These are phyloP conservation scores for Microplitis mediator DNA, from an alignment of 1,140 invertebrate species.

Conservation along the genomic window DNA sequence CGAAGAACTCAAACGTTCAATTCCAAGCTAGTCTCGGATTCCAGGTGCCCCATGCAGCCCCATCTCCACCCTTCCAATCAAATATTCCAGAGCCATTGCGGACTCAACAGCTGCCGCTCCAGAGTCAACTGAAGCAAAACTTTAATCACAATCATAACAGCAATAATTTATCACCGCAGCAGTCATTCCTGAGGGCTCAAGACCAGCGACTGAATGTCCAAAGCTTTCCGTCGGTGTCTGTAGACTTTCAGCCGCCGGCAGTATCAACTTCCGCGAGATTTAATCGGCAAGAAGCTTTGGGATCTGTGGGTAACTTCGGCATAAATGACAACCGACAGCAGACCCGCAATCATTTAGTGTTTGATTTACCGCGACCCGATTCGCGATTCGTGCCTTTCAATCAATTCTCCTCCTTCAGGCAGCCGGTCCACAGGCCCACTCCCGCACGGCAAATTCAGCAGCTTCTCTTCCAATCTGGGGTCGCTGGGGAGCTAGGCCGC, in stretches of 20 bases:
- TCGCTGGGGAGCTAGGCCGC: constrained; percentile 56
- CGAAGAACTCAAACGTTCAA: constrained; percentile 44
- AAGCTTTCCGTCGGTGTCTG: constrained; percentile 59
- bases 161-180: constrained; percentile 34
- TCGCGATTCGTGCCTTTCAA: constrained; percentile 41
- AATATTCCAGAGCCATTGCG: constrained; percentile 18
- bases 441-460: constrained; percentile 70
- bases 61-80: constrained; percentile 42
- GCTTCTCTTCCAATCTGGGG: constrained; percentile 68
- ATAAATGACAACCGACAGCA: constrained; percentile 56
- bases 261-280: constrained; percentile 57
- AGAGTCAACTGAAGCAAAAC: constrained; percentile 35
- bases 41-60: constrained; percentile 48
- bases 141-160: constrained; percentile 40
- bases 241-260: constrained; percentile 57
- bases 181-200: constrained; percentile 50
- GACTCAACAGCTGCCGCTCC: constrained; percentile 30
- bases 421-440: constrained; percentile 40
- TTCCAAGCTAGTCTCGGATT: constrained; percentile 57
- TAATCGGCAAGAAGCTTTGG: constrained; percentile 60
- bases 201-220: constrained; percentile 59
- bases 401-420: constrained; percentile 40
- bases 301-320: constrained; percentile 65
- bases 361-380: constrained; percentile 33
- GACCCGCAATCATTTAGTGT: constrained; percentile 38